Evolutionary conservation across 1,140 invertebrate genomes (phyloP).

Genomic region (Drosophila yakuba): DNA sequence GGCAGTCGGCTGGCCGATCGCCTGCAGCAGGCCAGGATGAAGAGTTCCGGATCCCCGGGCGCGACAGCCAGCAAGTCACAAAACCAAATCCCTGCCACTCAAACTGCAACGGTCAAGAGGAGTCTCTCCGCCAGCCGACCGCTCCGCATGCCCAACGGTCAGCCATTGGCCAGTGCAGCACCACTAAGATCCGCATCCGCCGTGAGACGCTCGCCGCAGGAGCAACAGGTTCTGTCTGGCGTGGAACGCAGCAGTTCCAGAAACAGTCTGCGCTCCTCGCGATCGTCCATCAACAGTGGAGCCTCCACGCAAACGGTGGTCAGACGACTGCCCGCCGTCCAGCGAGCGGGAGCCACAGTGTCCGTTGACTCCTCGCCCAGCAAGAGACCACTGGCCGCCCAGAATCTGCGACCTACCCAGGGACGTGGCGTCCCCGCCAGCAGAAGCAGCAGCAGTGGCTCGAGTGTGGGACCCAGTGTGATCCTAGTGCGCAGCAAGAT

Average conservation of each 20-base stretch:
- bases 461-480: conserved; percentile 85
- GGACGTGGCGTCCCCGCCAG: conserved; percentile 87
- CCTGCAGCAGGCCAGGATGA: conserved; percentile 64
- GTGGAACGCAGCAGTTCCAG: conserved; percentile 88
- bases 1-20: conserved; percentile 74
- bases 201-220: conserved; percentile 75
- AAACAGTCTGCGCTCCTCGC: conserved; percentile 91
- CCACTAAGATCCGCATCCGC: conserved; percentile 50
- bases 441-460: conserved; percentile 90
- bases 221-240: conserved; percentile 82
- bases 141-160: conserved; percentile 72
- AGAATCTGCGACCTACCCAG: conserved; percentile 50
- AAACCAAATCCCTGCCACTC: conserved; percentile 45
- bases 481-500: conserved; percentile 73
- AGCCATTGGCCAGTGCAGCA: conserved; percentile 40
- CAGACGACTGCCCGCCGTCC: conserved; percentile 86
- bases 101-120: conserved; percentile 48
- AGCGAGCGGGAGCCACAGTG: conserved; percentile 63
- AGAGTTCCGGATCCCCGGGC: conserved; percentile 22
- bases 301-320: conserved; percentile 92
- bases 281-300: conserved; percentile 92
- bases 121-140: conserved; percentile 65
- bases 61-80: conserved; percentile 52
- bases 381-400: conserved; percentile 70
- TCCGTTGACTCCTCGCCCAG: conserved; percentile 80